phyloP scores from a whole-genome alignment of 2,797 vertebrate species.

The Aplochiton taeniatus region DNA sequence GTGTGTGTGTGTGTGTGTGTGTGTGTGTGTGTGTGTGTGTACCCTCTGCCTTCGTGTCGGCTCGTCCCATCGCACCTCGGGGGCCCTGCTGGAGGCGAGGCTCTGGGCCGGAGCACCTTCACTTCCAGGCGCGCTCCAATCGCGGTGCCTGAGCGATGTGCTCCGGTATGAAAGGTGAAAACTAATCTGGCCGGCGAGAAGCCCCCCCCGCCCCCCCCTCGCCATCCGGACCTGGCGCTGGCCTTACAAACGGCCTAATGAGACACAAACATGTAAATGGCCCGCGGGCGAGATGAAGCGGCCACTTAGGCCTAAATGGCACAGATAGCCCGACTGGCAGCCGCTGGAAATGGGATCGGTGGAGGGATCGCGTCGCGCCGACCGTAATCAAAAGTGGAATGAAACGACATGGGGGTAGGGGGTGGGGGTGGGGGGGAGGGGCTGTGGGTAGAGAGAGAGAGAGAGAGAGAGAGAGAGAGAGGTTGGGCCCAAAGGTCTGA shows the following conservation, averaged over 20 bases:
- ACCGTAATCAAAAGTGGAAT: constrained; percentile 66
- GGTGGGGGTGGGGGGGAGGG: background rate
- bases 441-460: background rate
- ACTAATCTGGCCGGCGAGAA: constrained; percentile 54
- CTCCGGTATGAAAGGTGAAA: constrained; percentile 65
- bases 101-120: constrained; percentile 35
- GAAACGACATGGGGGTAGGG: constrained; percentile 37
- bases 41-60: constrained; percentile 9
- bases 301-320: constrained; percentile 64
- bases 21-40: background rate
- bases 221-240: constrained; percentile 27
- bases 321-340: constrained; percentile 61
- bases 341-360: constrained; percentile 55
- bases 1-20: background rate
- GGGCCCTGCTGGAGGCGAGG: constrained; percentile 19
- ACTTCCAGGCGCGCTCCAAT: constrained; percentile 46
- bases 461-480: too few species aligned
- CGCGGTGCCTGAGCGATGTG: constrained; percentile 55
- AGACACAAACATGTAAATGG: constrained; percentile 68
- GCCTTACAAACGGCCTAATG: constrained; percentile 47
- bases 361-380: constrained; percentile 53
- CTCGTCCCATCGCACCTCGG: constrained; percentile 30
- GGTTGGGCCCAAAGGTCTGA: background rate
- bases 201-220: constrained; percentile 29
- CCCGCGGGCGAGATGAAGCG: constrained; percentile 45